A percentile compares a stretch with the other conserved stretches of the same genome.
Evolutionary conservation across 2,113 vertebrate genomes (phyloP).

Genomic region (Hypanus sabinus): DNA sequence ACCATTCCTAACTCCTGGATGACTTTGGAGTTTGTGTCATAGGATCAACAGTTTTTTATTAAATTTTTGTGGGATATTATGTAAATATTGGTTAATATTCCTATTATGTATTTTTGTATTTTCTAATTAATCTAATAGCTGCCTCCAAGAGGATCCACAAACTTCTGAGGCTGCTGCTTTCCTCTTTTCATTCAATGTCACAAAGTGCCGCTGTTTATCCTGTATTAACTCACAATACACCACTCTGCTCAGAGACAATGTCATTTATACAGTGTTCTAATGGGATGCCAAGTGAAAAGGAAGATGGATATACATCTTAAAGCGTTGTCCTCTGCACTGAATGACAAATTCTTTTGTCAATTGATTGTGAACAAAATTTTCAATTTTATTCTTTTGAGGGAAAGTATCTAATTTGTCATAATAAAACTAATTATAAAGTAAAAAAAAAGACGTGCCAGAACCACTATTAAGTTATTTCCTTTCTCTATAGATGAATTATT

Average conservation of each 20-base stretch:
- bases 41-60: neutral
- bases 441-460: no score
- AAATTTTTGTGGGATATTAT: neutral
- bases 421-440: neutral
- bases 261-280: neutral
- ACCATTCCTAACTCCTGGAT: neutral
- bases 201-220: neutral
- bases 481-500: neutral
- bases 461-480: neutral
- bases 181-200: neutral
- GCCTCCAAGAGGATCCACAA: neutral
- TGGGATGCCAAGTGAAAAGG: neutral
- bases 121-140: neutral
- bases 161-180: neutral
- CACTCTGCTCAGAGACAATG: neutral
- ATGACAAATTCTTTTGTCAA: neutral
- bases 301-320: neutral
- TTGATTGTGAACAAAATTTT: neutral
- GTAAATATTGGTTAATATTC: neutral
- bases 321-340: neutral
- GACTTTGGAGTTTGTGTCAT: conserved; percentile 17
- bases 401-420: neutral
- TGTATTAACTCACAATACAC: neutral
- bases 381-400: neutral
- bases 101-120: neutral